Conservation (phyloP, 1,140 invertebrate species). For the Anastatus disparis region DNA sequence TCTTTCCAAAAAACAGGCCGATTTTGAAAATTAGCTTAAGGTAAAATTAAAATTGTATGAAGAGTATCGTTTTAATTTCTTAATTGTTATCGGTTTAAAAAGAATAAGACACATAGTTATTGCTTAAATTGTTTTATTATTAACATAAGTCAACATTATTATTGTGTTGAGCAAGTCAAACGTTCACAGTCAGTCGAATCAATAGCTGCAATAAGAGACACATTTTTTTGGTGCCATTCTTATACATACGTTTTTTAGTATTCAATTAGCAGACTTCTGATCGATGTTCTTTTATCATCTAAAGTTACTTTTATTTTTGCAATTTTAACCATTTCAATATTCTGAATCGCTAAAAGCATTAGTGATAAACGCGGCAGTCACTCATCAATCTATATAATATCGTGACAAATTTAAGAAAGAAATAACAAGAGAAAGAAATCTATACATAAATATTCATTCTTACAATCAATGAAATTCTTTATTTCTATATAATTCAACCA, state of each 20-base stretch:
- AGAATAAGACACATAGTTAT: no score
- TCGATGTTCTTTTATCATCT: slow-evolving; percentile 9
- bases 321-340: background rate
- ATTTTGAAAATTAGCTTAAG: no score
- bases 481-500: background rate
- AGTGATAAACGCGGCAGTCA: slow-evolving; percentile 15
- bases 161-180: slow-evolving; percentile 15
- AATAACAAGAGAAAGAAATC: background rate
- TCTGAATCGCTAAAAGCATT: slow-evolving; percentile 14
- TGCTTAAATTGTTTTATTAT: slow-evolving; percentile 28
- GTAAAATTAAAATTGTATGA: no score
- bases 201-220: slow-evolving; percentile 5
- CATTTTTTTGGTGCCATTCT: background rate
- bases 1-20: no score
- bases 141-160: slow-evolving; percentile 29
- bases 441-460: no score
- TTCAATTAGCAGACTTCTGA: slow-evolving; percentile 9
- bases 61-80: no score
- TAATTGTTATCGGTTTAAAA: no score
- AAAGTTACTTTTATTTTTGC: background rate
- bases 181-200: slow-evolving; percentile 13
- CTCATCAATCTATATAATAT: background rate
- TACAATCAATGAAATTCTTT: background rate
- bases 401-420: background rate
- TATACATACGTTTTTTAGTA: background rate